Base-by-base conservation (phyloP, 64 coral and sea anemone genomes). In the Stichodactyla helianthus region DNA sequence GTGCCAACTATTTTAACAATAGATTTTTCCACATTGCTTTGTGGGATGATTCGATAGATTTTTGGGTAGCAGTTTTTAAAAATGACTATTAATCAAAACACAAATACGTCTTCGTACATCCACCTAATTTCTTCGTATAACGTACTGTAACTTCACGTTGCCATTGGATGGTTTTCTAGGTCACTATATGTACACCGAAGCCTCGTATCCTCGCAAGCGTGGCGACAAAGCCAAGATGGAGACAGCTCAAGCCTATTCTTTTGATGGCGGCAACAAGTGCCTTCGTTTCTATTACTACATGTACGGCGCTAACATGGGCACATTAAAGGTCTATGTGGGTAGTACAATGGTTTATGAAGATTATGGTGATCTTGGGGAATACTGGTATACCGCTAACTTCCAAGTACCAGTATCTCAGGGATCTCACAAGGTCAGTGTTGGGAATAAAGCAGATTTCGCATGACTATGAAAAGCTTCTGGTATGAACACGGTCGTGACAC, bases 181-280 rank as follows among this genome's bases (percentile, higher is more conserved):
- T 19, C 9, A 91, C 22, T 91, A 86, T n/a, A 91, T 91, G 20
- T 91, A 70, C 77, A 82, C 74, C 13, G 89, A 91, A 86, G 55
- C 71, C 14, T 91, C 89, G 8, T 20, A 0, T 80, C 89, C 89
- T 16, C 84, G 84, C 12, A 82, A 4, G 3, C 6, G 5, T 13
- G 76, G 70, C 0, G 57, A 91, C 10, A 79, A n/a, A 20, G 89
- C 89, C 11, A 53, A 79, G 76, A 71, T 91, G 19, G 63, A 77
- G 4, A 54, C 84, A 27, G 4, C 77, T 14, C 51, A 59, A 35
- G 59, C 77, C 27, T 52, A 22, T 67, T 84, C 83, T 50, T 83
- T 90, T 44, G 88, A 35, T 59, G 54, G 82, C 35, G 82, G n/a
- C 1, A 58, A 82, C 15, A 84, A 82, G 17, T 90, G 88, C 19